Evolutionary conservation across 2,888 invertebrate species (phyloP).

Genomic region (Lithophane leautieri): DNA sequence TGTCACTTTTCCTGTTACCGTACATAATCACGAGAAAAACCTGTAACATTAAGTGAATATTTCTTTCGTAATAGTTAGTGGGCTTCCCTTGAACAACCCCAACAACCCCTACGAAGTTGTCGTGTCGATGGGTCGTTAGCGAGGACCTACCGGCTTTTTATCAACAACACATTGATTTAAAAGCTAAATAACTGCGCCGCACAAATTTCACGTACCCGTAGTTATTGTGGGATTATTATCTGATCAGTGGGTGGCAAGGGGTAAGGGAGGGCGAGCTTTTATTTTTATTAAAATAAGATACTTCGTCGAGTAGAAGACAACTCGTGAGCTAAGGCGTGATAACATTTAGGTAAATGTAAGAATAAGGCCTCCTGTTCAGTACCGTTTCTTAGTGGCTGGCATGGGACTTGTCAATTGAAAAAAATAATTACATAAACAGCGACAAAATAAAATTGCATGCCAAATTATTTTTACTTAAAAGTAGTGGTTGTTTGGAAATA

Average conservation of each 20-base stretch:
- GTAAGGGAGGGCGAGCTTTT: constrained; percentile 29
- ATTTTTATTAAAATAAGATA: background rate
- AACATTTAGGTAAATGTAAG: background rate
- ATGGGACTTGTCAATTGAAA: background rate
- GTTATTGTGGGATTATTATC: constrained; percentile 63
- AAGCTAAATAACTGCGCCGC: constrained; percentile 71
- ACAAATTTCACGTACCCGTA: constrained; percentile 71
- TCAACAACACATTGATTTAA: constrained; percentile 81
- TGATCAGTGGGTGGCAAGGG: constrained; percentile 41
- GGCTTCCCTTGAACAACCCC: constrained; percentile 29
- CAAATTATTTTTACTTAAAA: background rate
- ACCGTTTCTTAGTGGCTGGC: background rate
- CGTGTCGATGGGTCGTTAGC: constrained; percentile 72
- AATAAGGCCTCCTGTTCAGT: background rate
- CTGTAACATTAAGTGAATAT: constrained; percentile 41
- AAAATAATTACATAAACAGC: background rate
- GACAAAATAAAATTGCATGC: background rate
- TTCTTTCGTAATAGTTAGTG: constrained; percentile 43
- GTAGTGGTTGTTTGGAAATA: background rate
- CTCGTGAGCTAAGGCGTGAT: background rate
- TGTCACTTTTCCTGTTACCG: constrained; percentile 37
- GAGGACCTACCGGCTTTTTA: constrained; percentile 71
- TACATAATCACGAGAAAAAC: constrained; percentile 44
- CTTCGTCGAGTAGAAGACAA: background rate
- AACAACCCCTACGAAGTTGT: constrained; percentile 47